phyloP scores from a whole-genome alignment of 2,113 vertebrate genomes.

The Dipodomys stephensi region DNA sequence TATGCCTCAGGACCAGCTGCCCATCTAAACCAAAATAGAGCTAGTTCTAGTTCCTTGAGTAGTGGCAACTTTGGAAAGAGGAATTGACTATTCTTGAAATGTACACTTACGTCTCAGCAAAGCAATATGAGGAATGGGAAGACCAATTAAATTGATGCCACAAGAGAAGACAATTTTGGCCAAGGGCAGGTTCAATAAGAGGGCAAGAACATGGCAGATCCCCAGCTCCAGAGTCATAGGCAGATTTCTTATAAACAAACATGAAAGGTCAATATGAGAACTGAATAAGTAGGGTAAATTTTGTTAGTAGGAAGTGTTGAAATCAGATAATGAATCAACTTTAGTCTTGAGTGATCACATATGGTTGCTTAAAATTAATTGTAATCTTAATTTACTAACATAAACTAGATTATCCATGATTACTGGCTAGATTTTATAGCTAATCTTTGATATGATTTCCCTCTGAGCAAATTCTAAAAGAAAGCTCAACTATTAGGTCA shows the following conservation, averaged over 20 bases:
- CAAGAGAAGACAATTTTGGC: not conserved
- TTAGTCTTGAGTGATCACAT: not conserved
- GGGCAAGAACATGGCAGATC: not conserved
- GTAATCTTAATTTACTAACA: not conserved
- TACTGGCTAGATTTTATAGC: conserved; percentile 10
- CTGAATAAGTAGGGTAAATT: not conserved
- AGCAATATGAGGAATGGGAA: not conserved
- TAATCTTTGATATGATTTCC: not conserved
- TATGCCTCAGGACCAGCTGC: not conserved
- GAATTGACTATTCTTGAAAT: not conserved
- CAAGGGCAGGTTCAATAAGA: not conserved
- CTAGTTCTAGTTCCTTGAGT: not conserved
- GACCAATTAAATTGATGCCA: not conserved
- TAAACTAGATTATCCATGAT: not conserved
- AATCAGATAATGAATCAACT: not conserved
- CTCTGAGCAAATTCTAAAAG: conserved; percentile 19
- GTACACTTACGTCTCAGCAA: not conserved
- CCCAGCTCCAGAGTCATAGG: not conserved
- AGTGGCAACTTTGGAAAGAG: not conserved
- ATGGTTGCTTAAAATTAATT: not conserved
- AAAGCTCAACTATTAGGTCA: not conserved
- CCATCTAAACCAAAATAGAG: not conserved
- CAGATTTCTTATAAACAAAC: not conserved
- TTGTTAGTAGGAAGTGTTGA: not conserved
- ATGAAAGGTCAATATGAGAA: not conserved